Percentiles rank a stretch among this genome's conserved stretches.
These are phyloP conservation scores for Drosophila percnosoma DNA, from an alignment of 2,888 invertebrate genomes.

Conservation along the genomic window DNA sequence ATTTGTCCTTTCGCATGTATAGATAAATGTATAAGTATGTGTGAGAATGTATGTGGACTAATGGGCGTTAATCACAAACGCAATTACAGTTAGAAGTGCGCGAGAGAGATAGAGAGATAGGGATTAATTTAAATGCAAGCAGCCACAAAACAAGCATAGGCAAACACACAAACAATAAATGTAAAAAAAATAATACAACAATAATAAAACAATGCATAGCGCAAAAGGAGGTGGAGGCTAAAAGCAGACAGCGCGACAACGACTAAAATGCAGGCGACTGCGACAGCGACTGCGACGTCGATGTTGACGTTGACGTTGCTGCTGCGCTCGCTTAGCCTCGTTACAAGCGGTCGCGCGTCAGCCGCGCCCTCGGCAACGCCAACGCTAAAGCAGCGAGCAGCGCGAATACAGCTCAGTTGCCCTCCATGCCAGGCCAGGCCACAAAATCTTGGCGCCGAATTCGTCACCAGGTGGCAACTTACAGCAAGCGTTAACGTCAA, in stretches of 20 bases:
- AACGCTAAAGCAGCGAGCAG: conserved; percentile 40
- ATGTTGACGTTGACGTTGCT: conserved; percentile 38
- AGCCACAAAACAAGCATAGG: conserved; percentile 16
- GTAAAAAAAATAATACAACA: conserved; percentile 51
- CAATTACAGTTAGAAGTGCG: conserved; percentile 49
- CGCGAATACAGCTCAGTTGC: conserved; percentile 53
- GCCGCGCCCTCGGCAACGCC: conserved; percentile 76
- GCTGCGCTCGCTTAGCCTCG: conserved; percentile 69
- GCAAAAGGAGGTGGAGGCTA: conserved; percentile 79
- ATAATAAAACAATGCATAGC: conserved; percentile 74
- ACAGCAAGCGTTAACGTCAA: conserved; percentile 39
- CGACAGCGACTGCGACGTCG: conserved; percentile 17
- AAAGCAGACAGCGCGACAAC: conserved; percentile 68
- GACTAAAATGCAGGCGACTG: conserved; percentile 59
- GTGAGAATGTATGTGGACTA: conserved; percentile 4
- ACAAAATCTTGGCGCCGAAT: conserved; percentile 67
- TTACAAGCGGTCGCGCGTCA: conserved; percentile 66
- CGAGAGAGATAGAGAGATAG: not conserved
- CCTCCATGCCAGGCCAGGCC: conserved; percentile 54
- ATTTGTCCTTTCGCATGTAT: conserved; percentile 13
- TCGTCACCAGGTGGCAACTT: conserved; percentile 69
- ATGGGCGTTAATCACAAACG: conserved; percentile 25
- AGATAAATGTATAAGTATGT: too few species aligned
- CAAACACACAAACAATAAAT: conserved; percentile 31
- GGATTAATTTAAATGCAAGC: conserved; percentile 44